A percentile compares a stretch with the other conserved stretches of the same genome.
These are phyloP conservation scores for Monopterus albus DNA, from an alignment of 2,113 vertebrate species.

Conservation along the genomic window DNA sequence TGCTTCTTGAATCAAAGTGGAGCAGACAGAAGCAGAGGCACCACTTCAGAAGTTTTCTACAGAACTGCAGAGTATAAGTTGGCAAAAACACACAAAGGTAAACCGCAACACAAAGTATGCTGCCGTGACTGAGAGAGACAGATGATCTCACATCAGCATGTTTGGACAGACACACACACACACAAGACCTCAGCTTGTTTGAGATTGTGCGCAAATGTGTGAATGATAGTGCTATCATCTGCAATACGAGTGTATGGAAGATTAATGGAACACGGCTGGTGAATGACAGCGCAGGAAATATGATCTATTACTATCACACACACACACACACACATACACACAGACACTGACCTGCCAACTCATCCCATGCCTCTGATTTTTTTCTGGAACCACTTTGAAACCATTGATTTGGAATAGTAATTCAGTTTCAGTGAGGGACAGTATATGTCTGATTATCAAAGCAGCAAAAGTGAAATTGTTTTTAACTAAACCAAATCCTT, in stretches of 20 bases:
- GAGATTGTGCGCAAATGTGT: conserved; percentile 21
- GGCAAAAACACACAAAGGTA: conserved; percentile 2
- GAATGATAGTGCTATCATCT: conserved; percentile 60
- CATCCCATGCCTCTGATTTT: too few relatives aligned
- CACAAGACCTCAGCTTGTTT: background rate
- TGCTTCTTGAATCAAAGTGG: background rate
- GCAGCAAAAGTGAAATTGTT: too few relatives aligned
- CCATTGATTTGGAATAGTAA: too few relatives aligned
- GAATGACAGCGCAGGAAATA: conserved; percentile 65
- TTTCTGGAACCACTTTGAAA: too few relatives aligned
- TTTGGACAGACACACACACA: conserved; percentile 2
- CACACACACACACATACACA: background rate
- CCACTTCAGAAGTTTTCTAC: background rate
- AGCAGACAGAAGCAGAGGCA: background rate
- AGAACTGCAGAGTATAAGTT: background rate
- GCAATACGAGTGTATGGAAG: conserved; percentile 55
- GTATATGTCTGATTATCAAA: too few relatives aligned
- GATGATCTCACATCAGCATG: conserved; percentile 26
- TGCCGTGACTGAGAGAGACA: conserved; percentile 17
- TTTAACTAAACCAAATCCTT: too few relatives aligned
- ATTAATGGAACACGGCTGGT: conserved; percentile 66
- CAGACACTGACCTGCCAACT: background rate
- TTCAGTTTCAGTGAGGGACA: too few relatives aligned
- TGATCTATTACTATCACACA: conserved; percentile 54
- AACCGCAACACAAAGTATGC: background rate